A percentile compares a stretch with the other conserved stretches of the same genome.
These are phyloP conservation scores for Ernsta delagoae DNA, from an alignment of 2,888 invertebrate species.

Conservation along the genomic window DNA sequence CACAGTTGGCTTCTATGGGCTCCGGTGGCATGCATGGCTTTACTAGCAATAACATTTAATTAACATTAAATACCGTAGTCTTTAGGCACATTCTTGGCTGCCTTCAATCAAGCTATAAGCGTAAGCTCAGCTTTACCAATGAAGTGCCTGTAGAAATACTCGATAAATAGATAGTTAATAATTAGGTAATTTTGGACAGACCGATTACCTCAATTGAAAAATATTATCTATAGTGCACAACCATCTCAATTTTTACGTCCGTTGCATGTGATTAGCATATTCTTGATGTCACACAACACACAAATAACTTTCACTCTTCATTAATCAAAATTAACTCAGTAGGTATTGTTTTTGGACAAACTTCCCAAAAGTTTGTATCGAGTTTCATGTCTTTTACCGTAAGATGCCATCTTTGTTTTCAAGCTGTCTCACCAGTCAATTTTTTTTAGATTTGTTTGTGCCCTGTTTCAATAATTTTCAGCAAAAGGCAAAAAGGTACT, in stretches of 20 bases:
- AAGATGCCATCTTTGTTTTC: background rate
- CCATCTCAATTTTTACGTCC: constrained; percentile 72
- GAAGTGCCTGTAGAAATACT: constrained; percentile 26
- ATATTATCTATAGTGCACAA: constrained; percentile 82
- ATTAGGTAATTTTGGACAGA: constrained; percentile 68
- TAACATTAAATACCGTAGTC: constrained; percentile 40
- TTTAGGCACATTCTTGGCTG: constrained; percentile 39
- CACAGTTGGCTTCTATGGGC: no score
- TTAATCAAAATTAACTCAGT: background rate
- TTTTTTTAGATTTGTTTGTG: background rate
- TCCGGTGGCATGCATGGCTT: no score
- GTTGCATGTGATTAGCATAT: constrained; percentile 30
- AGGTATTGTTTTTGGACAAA: background rate
- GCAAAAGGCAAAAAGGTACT: no score
- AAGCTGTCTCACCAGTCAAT: background rate
- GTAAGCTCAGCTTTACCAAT: constrained; percentile 34
- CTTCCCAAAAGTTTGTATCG: background rate
- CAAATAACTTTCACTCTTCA: background rate
- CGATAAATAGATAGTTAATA: constrained; percentile 39
- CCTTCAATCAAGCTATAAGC: constrained; percentile 25
- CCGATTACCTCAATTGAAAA: constrained; percentile 64
- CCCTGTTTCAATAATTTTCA: background rate
- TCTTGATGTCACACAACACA: background rate
- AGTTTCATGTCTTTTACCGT: background rate
- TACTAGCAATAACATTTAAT: constrained; percentile 58